Conservation (phyloP, 2,888 invertebrate species). For the Hirtodrosophila cameraria region DNA sequence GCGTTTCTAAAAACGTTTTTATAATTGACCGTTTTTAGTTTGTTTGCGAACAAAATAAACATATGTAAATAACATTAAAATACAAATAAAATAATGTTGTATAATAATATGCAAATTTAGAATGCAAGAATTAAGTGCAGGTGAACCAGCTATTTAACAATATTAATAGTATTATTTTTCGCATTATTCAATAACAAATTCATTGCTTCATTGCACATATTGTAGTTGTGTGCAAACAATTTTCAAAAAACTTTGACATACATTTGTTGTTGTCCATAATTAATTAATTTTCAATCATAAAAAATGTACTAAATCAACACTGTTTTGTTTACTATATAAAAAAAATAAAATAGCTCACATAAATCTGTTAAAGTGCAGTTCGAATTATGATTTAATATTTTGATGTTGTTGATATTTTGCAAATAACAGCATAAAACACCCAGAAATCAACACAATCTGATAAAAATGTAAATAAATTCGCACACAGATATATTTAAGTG, state of each 20-base stretch:
- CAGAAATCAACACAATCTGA: conserved; percentile 32
- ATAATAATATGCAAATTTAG: background rate
- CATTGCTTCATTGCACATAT: background rate
- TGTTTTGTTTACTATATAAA: background rate
- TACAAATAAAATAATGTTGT: background rate
- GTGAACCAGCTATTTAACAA: too few relatives aligned
- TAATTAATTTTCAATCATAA: conserved; percentile 20
- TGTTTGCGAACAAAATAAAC: background rate
- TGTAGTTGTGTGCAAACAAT: background rate
- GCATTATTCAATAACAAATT: conserved; percentile 23
- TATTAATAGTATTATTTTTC: background rate
- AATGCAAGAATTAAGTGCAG: conserved; percentile 1
- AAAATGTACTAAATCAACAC: background rate
- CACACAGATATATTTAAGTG: too few relatives aligned
- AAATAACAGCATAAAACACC: conserved; percentile 5
- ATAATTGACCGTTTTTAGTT: conserved; percentile 15
- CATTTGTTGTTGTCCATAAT: conserved; percentile 12
- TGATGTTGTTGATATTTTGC: background rate
- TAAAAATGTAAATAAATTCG: conserved; percentile 32
- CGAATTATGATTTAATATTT: conserved; percentile 31
- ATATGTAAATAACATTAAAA: conserved; percentile 11
- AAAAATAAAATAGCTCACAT: background rate
- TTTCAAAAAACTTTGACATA: background rate
- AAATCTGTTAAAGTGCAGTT: conserved; percentile 8
- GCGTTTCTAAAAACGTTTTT: conserved; percentile 3